Base-by-base conservation (phyloP, 2,888 invertebrate species). In the Amiota minor region DNA sequence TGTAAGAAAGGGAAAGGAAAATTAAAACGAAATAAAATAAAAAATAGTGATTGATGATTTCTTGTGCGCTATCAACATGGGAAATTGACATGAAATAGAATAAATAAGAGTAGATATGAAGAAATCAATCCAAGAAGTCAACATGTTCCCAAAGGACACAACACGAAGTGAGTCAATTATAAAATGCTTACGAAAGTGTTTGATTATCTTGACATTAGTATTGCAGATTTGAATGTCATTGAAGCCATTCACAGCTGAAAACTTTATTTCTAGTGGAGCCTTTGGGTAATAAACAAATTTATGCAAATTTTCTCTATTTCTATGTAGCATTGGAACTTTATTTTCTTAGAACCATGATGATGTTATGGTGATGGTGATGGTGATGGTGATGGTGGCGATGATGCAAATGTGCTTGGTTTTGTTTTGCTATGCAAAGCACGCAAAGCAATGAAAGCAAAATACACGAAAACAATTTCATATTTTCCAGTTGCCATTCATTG, bases 401-500 rank as follows among this genome's bases (percentile, higher is more conserved):
- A 35, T 6, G 35, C 2, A 8, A 35, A 35, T 35, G 35, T 35
- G 35, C 35, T 6, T 3, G 35, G 35, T 35, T 35, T 23, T 35
- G 6, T 35, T 35, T 35, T 2, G 35, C 35, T 14, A 62, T 62
- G 62, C 62, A 10, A 62, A 35, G 46, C 67, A 68, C 67, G 67
- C 53, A 68, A 68, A 53, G 67, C 50, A 50, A 68, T 50, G 62
- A 18, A 67, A 35, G 35, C 35, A 8, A 6, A 35, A 35, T 8
- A 35, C 67, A 67, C 67, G 67, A 53, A 68, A 68, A 68, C 50
- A 68, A 68, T 68, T 68, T 68, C 50, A 53, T 68, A 68, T 68
- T 53, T 68, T 14, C 50, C 1, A 9, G 53, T 16, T 53, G 53
- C n/a, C 53, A 16, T 20, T 59, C 16, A 35, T 11, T 14, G 16